Evolutionary conservation across 1,140 invertebrate genomes (phyloP).

Genomic region (Drosophila triauraria): DNA sequence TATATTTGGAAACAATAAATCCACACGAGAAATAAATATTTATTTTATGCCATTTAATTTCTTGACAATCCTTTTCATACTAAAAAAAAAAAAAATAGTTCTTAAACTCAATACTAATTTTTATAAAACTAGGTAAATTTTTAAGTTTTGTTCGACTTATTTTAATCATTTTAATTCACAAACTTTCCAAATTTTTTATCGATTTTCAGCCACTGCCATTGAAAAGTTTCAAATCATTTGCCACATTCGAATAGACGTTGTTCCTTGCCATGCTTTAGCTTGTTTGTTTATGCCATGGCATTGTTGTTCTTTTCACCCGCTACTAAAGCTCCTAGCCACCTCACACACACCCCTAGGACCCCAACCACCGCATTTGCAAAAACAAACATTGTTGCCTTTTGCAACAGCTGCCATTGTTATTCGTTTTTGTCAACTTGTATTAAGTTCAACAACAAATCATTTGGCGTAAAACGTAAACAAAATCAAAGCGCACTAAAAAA

Average conservation of each 20-base stretch:
- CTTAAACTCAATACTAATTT: too few relatives aligned
- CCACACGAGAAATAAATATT: too few relatives aligned
- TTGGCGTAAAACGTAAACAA: conserved; percentile 78
- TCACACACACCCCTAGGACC: not conserved
- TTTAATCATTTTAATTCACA: not conserved
- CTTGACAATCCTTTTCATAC: too few relatives aligned
- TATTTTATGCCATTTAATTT: too few relatives aligned
- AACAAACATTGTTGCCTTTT: conserved; percentile 69
- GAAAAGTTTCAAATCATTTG: conserved; percentile 52
- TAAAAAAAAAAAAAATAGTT: too few relatives aligned
- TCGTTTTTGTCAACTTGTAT: conserved; percentile 73
- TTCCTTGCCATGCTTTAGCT: conserved; percentile 29
- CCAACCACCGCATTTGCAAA: conserved; percentile 1
- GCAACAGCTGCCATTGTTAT: conserved; percentile 78
- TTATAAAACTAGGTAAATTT: too few relatives aligned
- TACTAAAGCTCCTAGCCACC: not conserved
- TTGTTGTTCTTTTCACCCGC: conserved; percentile 53
- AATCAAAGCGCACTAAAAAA: conserved; percentile 70
- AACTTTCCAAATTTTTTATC: not conserved
- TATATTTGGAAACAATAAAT: too few relatives aligned
- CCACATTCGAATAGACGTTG: conserved; percentile 58
- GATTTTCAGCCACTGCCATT: conserved; percentile 18
- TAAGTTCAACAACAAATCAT: conserved; percentile 82
- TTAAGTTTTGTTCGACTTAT: too few relatives aligned
- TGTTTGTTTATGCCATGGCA: conserved; percentile 65